Conservation (phyloP, 2,888 invertebrate species). For the Apamea crenata region DNA sequence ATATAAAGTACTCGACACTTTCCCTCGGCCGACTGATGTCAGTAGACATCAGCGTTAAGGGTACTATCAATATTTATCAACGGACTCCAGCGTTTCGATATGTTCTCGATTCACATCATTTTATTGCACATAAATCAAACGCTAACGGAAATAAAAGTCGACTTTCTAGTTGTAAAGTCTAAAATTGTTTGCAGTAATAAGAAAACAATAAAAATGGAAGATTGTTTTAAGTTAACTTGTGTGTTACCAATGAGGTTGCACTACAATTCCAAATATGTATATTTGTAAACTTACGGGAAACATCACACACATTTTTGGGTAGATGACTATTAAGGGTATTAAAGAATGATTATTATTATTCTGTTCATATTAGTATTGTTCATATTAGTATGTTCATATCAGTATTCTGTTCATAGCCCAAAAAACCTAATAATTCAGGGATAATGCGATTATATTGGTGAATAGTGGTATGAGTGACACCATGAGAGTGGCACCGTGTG, state of each 20-base stretch:
- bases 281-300: not conserved
- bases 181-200: slow-evolving; percentile 30
- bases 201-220: slow-evolving; percentile 21
- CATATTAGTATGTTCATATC: no score
- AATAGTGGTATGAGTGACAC: slow-evolving; percentile 65
- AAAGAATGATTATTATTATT: not conserved
- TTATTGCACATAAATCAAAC: slow-evolving; percentile 60
- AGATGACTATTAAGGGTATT: not conserved
- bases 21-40: slow-evolving; percentile 65
- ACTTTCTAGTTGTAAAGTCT: slow-evolving; percentile 65
- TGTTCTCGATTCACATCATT: slow-evolving; percentile 61
- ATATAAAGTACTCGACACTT: slow-evolving; percentile 71
- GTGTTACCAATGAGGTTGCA: not conserved
- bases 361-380: no score
- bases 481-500: slow-evolving; percentile 56
- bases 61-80: slow-evolving; percentile 67
- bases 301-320: not conserved
- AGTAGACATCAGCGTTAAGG: slow-evolving; percentile 66
- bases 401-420: slow-evolving; percentile 3
- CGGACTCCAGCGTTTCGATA: slow-evolving; percentile 57
- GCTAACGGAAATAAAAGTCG: slow-evolving; percentile 49
- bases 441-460: slow-evolving; percentile 44
- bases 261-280: not conserved
- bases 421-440: slow-evolving; percentile 18
- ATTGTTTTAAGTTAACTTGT: not conserved